phyloP scores from a whole-genome alignment of 2,797 vertebrate species.

The Masticophis lateralis region DNA sequence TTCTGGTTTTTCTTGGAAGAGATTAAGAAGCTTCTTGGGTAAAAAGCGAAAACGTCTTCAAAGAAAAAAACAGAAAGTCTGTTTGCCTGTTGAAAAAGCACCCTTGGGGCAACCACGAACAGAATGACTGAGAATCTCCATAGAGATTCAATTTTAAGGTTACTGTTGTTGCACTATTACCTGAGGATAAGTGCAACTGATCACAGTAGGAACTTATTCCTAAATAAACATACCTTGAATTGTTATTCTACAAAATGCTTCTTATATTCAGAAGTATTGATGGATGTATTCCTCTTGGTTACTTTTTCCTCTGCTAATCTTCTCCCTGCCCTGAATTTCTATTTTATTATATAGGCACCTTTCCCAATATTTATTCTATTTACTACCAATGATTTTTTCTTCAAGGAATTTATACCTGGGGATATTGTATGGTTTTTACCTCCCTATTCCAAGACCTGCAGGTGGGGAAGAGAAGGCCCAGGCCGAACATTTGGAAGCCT shows the following conservation, averaged over 20 bases:
- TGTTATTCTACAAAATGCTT: conserved; percentile 15
- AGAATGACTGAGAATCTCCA: neutral
- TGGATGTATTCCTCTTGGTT: neutral
- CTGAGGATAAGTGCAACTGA: neutral
- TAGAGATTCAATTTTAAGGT: conserved; percentile 17
- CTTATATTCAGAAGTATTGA: conserved; percentile 23
- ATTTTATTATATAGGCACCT: neutral
- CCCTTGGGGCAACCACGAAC: neutral
- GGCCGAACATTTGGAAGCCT: neutral
- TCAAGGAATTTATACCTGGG: neutral
- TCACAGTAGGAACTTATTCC: neutral
- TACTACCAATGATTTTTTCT: neutral
- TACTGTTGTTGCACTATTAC: neutral
- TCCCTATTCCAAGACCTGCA: neutral
- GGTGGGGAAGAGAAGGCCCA: neutral
- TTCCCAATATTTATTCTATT: neutral
- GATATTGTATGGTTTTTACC: neutral
- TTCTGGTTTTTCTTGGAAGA: too few relatives aligned
- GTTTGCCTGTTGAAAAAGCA: neutral
- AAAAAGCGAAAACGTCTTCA: neutral
- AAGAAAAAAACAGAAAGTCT: neutral
- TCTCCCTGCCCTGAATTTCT: neutral
- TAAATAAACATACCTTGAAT: neutral
- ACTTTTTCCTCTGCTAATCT: neutral
- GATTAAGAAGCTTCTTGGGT: too few relatives aligned